Evolutionary conservation across 2,888 invertebrate genomes (phyloP), one percentile per base, ranked within the genome.

Genomic region (Isoperla grammatica): DNA sequence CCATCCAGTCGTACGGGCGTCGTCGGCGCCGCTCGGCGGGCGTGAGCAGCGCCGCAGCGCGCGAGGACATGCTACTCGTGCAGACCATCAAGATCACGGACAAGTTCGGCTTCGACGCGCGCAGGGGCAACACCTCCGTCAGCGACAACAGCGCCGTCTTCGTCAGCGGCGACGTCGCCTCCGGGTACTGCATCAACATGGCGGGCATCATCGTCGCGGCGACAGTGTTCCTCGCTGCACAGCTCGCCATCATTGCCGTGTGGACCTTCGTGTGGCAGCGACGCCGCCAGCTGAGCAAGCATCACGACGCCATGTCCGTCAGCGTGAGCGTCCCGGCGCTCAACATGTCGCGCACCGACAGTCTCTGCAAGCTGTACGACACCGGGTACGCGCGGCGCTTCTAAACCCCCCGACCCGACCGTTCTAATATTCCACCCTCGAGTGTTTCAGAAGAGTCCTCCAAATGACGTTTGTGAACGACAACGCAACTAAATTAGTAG

Each of bases 41-140:
- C 61, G 79, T 60, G 61, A 69, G 15, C 59, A 72, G 53, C 69
- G 73, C 60, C 67, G 70, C 68, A 57, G 77, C 76, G 62, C 81
- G 85, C 63, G 91, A 94, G 70, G 90, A 93, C 72, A 83, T 94
- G 76, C 83, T 94, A 17, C 81, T 94, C 62, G 92, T 93, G 29
- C 91, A 93, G 73, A 88, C 91, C 61, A 93, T 95, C 71, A 91
- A 91, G 75, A 94, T 94, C 72, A 91, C 90, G 37, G 94, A 95
- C 77, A 91, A 92, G 74, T 94, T 93, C 74, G 90, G 90, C 40
- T 91, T 90, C 75, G 87, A 89, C 69, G 59, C 54, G n/a, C 49
- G 60, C 57, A 81, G 79, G 72, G 81, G 81, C 69, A 72, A 63
- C 57, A 42, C 49, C 68, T 69, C 61, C 70, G 70, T 61, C 61